These are phyloP conservation scores for Electrona antarctica DNA, from an alignment of 2,113 vertebrate genomes.

Conservation along the genomic window DNA sequence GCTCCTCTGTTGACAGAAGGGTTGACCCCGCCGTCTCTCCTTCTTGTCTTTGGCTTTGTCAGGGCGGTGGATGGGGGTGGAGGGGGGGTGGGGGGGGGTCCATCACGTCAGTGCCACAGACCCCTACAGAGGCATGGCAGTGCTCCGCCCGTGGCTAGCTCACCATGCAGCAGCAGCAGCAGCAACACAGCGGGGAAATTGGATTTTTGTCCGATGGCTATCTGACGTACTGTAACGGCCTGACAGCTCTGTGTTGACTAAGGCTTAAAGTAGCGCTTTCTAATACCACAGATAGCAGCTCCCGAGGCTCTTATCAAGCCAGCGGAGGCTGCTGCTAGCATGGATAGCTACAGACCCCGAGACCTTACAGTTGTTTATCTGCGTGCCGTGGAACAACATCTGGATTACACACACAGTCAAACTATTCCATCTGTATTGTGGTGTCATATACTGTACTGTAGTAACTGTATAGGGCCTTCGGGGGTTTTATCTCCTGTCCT, in stretches of 20 bases:
- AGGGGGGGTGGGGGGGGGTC: too few species aligned
- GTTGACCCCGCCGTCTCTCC: constrained; percentile 29
- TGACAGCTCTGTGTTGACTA: constrained; percentile 70
- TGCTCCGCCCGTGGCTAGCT: background rate
- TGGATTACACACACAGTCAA: constrained; percentile 7
- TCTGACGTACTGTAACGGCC: constrained; percentile 62
- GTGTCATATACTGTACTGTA: too few species aligned
- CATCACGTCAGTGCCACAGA: constrained; percentile 25
- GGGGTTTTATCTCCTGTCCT: background rate
- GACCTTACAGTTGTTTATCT: constrained; percentile 52
- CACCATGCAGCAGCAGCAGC: background rate
- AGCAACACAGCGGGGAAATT: constrained; percentile 55
- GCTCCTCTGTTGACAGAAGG: constrained; percentile 24
- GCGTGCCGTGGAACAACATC: background rate
- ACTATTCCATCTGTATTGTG: constrained; percentile 1
- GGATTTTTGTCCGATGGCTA: constrained; percentile 70
- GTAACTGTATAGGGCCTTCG: background rate
- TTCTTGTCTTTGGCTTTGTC: constrained; percentile 36
- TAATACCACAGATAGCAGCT: constrained; percentile 67
- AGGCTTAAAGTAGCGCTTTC: constrained; percentile 58
- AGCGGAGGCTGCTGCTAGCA: constrained; percentile 40
- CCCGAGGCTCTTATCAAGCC: constrained; percentile 55
- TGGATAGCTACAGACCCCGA: constrained; percentile 40
- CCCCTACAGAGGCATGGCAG: constrained; percentile 25
- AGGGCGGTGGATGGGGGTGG: constrained; percentile 35